A percentile compares a stretch with the other conserved stretches of the same genome.
Conservation (phyloP, 2,113 vertebrate species). For the Chascanopsetta lugubris region DNA sequence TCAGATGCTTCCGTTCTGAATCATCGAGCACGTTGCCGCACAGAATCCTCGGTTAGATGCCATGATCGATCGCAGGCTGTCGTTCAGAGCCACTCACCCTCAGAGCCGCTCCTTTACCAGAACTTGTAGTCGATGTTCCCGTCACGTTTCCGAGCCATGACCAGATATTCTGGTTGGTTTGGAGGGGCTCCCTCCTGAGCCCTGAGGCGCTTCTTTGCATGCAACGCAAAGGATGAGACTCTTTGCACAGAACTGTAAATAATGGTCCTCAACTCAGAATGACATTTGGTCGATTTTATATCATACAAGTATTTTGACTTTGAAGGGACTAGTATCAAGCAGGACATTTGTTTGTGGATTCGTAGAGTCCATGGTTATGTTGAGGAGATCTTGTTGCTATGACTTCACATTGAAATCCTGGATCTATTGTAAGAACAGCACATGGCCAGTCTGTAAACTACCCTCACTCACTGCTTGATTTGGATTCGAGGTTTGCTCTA, state of each 20-base stretch:
- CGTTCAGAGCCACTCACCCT: background rate
- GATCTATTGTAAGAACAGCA: no score
- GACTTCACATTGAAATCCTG: no score
- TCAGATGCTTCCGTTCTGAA: background rate
- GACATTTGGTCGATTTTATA: no score
- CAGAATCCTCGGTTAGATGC: background rate
- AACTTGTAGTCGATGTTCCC: conserved; percentile 10
- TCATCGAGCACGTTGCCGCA: background rate
- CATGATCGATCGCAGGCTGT: background rate
- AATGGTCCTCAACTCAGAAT: no score
- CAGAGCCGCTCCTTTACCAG: background rate
- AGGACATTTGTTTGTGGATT: background rate
- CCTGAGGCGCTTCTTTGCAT: conserved; percentile 7
- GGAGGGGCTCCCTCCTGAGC: background rate
- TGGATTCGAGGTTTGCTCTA: no score
- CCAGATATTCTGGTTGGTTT: conserved; percentile 66
- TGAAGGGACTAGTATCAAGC: background rate
- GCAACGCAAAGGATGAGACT: background rate
- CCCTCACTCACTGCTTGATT: no score
- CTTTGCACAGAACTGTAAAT: background rate
- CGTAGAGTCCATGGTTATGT: background rate
- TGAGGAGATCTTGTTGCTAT: background rate
- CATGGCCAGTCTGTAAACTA: no score
- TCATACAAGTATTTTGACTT: no score
- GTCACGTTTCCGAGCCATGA: conserved; percentile 68